These are phyloP conservation scores for Macrotis lagotis DNA, from an alignment of 2,113 vertebrate species.

Conservation along the genomic window DNA sequence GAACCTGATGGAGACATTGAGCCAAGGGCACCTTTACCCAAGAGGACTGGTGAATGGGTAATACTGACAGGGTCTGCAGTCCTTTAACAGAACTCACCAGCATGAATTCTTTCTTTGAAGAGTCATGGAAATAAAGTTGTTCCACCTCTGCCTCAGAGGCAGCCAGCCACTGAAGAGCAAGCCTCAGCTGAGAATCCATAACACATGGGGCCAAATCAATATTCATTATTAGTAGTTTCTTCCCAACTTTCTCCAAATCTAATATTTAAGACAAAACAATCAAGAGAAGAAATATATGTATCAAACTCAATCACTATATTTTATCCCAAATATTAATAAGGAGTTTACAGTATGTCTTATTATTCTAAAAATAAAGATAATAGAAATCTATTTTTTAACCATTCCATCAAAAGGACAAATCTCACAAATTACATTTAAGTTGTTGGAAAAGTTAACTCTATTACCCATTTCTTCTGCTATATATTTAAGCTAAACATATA, in stretches of 20 bases:
- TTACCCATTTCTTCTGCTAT: background rate
- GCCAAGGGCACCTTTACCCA: background rate
- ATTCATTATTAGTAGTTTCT: constrained; percentile 85
- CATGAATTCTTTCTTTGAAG: constrained; percentile 86
- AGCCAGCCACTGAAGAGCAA: constrained; percentile 92
- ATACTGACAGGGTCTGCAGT: background rate
- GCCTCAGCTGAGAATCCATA: constrained; percentile 90
- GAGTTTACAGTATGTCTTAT: constrained; percentile 30
- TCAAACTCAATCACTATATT: constrained; percentile 29
- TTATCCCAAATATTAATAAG: background rate
- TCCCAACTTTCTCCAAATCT: constrained; percentile 84
- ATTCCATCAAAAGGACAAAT: background rate
- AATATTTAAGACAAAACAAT: constrained; percentile 63
- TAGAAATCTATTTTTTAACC: background rate
- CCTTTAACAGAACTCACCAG: constrained; percentile 84
- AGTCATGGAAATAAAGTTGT: constrained; percentile 86
- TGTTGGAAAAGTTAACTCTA: constrained; percentile 12
- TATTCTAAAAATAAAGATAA: constrained; percentile 8
- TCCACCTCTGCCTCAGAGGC: constrained; percentile 91
- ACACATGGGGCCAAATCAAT: constrained; percentile 85
- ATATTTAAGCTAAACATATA: constrained; percentile 23
- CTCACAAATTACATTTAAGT: constrained; percentile 42
- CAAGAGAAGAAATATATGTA: constrained; percentile 9
- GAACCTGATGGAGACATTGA: background rate
- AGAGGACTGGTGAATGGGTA: background rate